Evolutionary conservation across 2,797 vertebrate species (phyloP).

Genomic region (Gymnocypris eckloni): DNA sequence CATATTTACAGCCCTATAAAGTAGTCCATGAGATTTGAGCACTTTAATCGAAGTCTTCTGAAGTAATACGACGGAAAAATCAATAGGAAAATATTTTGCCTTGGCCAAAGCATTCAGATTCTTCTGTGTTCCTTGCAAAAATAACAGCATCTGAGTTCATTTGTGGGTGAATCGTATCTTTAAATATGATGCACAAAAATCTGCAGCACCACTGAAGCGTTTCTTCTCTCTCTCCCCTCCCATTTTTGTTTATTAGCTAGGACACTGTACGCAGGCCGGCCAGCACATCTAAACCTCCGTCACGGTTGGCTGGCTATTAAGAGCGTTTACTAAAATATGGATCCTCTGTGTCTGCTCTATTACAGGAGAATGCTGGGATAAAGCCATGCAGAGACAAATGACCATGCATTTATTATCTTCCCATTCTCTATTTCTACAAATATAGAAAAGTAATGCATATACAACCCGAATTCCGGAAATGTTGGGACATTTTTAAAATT

Average conservation of each 20-base stretch:
- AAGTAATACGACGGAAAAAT: not conserved
- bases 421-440: not conserved
- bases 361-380: not conserved
- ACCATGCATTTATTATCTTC: not conserved
- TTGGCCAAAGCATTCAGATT: not conserved
- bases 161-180: not conserved
- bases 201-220: not conserved
- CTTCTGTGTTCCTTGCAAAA: not conserved
- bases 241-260: not conserved
- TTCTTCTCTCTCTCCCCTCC: not conserved
- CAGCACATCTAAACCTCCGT: not conserved
- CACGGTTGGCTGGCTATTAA: not conserved
- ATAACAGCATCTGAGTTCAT: not conserved
- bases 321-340: not conserved
- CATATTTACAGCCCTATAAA: not conserved
- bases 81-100: not conserved
- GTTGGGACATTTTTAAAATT: too few species aligned
- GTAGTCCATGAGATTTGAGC: not conserved
- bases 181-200: not conserved
- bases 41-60: not conserved
- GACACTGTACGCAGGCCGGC: not conserved
- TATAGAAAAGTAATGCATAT: not conserved
- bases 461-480: too few species aligned
- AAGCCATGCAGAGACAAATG: slow-evolving; percentile 20
- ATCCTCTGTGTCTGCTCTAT: not conserved